Conservation (phyloP, 64 coral and sea anemone genomes). For the Montipora cactus region DNA sequence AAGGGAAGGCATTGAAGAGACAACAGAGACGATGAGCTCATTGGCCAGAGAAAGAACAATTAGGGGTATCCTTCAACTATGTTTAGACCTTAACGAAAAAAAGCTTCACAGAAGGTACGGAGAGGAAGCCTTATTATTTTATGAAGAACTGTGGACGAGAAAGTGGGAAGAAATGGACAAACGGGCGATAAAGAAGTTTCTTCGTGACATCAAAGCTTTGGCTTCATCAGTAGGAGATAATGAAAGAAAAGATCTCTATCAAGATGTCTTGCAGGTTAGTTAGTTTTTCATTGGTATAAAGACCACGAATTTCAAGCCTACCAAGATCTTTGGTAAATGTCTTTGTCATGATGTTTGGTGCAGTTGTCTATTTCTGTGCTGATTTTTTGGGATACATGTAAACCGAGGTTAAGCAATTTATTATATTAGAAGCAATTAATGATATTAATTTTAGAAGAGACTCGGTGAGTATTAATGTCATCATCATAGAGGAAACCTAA, state of each 20-base stretch:
- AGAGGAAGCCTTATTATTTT: background rate
- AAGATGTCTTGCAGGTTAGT: background rate
- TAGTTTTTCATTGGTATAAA: background rate
- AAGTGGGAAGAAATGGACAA: background rate
- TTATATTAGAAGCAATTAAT: too few species aligned
- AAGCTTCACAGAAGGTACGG: background rate
- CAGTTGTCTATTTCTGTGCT: too few species aligned
- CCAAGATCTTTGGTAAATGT: background rate
- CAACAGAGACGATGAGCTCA: background rate
- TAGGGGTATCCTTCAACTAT: background rate
- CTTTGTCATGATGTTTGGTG: too few species aligned
- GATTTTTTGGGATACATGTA: too few species aligned
- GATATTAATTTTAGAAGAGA: too few species aligned
- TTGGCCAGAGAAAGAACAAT: background rate
- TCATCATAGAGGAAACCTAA: too few species aligned
- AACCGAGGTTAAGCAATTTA: too few species aligned
- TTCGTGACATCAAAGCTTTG: background rate
- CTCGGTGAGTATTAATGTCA: too few species aligned
- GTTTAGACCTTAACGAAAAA: background rate
- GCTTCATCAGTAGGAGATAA: constrained; percentile 2
- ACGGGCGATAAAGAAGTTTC: background rate
- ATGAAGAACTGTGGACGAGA: background rate
- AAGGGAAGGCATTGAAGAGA: background rate
- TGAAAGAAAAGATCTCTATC: background rate
- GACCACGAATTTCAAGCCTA: background rate